Evolutionary conservation across 2,113 vertebrate species (phyloP).

Genomic region (Gymnarchus niloticus): DNA sequence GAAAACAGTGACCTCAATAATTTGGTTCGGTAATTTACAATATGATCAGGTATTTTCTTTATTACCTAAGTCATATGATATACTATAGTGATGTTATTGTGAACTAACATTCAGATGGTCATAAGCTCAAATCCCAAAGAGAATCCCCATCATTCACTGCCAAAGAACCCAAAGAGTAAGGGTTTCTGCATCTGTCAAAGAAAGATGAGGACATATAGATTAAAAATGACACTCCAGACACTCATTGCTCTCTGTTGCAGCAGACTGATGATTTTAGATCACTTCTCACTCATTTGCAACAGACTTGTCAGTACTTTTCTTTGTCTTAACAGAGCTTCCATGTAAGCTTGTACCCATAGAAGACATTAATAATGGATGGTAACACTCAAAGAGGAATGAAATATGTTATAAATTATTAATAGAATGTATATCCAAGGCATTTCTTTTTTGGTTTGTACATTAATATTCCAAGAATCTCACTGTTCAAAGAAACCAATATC

Average conservation of each 20-base stretch:
- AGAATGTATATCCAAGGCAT: slow-evolving; percentile 19
- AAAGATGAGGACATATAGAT: not conserved
- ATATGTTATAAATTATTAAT: slow-evolving; percentile 19
- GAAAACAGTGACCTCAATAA: not conserved
- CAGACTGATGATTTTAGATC: slow-evolving; percentile 1
- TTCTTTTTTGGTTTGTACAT: slow-evolving; percentile 9
- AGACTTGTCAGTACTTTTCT: not conserved
- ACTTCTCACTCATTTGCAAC: not conserved
- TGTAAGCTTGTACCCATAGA: slow-evolving; percentile 17
- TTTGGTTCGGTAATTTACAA: not conserved
- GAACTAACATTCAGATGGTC: not conserved
- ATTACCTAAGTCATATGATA: not conserved
- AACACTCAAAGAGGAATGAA: slow-evolving; percentile 21
- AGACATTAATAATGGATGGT: slow-evolving; percentile 17
- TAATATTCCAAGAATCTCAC: slow-evolving; percentile 12
- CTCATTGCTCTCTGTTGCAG: not conserved
- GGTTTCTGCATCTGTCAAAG: not conserved
- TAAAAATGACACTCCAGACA: slow-evolving; percentile 2
- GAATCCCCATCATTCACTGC: not conserved
- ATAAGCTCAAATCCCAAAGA: not conserved
- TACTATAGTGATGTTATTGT: not conserved
- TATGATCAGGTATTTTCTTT: not conserved
- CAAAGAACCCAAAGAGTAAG: not conserved
- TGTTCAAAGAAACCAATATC: not conserved
- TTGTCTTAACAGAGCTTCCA: slow-evolving; percentile 16